phyloP scores from a whole-genome alignment of 2,888 invertebrate genomes.

The Loripinus fragilis region DNA sequence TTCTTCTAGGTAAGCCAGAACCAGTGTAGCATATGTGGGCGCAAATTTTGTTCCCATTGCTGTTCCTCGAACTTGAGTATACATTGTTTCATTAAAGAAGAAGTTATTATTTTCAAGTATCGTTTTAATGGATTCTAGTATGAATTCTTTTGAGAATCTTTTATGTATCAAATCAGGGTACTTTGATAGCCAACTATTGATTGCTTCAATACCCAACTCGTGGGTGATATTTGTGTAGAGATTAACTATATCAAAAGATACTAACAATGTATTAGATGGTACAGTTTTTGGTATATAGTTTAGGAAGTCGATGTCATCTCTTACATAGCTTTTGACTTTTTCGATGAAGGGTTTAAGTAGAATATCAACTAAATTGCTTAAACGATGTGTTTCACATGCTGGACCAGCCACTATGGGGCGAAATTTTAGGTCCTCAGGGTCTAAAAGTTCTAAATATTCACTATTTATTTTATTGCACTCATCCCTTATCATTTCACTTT shows the following conservation, averaged over 20 bases:
- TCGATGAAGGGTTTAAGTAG: too few relatives aligned
- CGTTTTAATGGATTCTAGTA: background rate
- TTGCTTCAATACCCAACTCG: background rate
- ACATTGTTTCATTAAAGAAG: background rate
- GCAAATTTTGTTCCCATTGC: conserved; percentile 1
- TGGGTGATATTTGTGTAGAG: background rate
- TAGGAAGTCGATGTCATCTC: background rate
- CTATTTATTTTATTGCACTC: too few relatives aligned
- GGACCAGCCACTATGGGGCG: too few relatives aligned
- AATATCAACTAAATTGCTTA: too few relatives aligned
- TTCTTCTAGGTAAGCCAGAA: background rate
- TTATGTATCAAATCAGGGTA: background rate
- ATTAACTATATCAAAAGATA: conserved; percentile 2
- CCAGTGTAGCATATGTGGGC: background rate
- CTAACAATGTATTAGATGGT: background rate
- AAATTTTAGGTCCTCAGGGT: too few relatives aligned
- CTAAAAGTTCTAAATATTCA: too few relatives aligned
- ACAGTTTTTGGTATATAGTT: background rate
- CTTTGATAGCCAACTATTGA: background rate
- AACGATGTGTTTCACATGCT: too few relatives aligned
- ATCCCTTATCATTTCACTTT: too few relatives aligned
- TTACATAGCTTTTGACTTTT: too few relatives aligned
- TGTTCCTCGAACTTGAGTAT: background rate
- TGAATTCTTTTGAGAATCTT: background rate
- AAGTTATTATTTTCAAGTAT: conserved; percentile 7